Percentiles rank a stretch among this genome's conserved stretches.
These are phyloP conservation scores for Apantesis nais DNA, from an alignment of 2,888 invertebrate species.

Conservation along the genomic window DNA sequence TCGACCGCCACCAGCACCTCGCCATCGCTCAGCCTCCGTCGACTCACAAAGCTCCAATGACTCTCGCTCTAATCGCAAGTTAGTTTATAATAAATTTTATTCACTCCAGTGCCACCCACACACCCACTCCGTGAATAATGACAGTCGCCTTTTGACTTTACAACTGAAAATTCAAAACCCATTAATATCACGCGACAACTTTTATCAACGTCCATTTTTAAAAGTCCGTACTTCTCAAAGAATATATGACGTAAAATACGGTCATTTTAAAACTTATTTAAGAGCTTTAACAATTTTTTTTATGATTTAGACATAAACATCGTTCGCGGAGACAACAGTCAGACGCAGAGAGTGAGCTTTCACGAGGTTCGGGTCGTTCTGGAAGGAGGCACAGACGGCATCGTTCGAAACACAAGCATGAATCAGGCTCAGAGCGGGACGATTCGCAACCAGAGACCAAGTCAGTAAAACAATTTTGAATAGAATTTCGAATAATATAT, in stretches of 20 bases:
- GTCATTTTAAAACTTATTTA: neutral
- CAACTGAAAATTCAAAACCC: conserved; percentile 40
- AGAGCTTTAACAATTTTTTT: neutral
- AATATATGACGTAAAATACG: conserved; percentile 5
- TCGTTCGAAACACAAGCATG: conserved; percentile 90
- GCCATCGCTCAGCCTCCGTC: conserved; percentile 90
- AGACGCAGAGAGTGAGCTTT: conserved; percentile 96
- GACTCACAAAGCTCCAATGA: conserved; percentile 96
- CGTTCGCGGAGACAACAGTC: conserved; percentile 92
- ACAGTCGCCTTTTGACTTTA: conserved; percentile 35
- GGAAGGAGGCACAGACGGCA: conserved; percentile 91
- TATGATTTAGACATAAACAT: conserved; percentile 88
- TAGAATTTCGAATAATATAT: neutral
- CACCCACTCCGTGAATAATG: conserved; percentile 43
- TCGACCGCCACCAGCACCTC: conserved; percentile 91
- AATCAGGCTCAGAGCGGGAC: conserved; percentile 90
- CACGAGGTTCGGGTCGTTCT: conserved; percentile 93
- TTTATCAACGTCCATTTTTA: conserved; percentile 36
- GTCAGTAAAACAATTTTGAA: conserved; percentile 53
- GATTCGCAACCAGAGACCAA: conserved; percentile 83
- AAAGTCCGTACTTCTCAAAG: conserved; percentile 23
- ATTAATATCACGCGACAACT: conserved; percentile 40
- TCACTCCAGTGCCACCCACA: conserved; percentile 26
- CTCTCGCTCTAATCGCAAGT: conserved; percentile 91
- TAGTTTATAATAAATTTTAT: conserved; percentile 50